Evolutionary conservation across 1,140 invertebrate genomes (phyloP).

Genomic region (Idris sp.): DNA sequence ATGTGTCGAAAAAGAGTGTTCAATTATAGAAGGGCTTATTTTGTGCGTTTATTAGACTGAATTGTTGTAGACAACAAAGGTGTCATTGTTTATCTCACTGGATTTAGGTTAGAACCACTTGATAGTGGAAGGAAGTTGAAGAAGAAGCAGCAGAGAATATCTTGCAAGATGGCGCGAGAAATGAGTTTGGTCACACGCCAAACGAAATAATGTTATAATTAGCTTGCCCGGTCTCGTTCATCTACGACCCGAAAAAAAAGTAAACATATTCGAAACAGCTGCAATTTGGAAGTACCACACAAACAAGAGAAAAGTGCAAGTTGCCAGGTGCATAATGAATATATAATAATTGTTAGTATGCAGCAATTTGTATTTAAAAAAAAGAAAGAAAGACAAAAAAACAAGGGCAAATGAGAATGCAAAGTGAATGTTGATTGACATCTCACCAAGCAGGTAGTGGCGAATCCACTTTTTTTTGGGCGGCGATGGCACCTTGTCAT

Average conservation of each 20-base stretch:
- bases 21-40: no score
- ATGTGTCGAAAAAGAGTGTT: no score
- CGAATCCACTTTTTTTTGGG: constrained; percentile 87
- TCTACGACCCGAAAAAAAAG: constrained; percentile 60
- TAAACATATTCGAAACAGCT: constrained; percentile 56
- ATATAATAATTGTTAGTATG: no score
- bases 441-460: constrained; percentile 81
- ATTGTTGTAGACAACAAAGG: no score
- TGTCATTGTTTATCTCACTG: no score
- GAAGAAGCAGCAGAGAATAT: constrained; percentile 31
- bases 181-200: constrained; percentile 66
- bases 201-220: constrained; percentile 69
- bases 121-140: constrained; percentile 16
- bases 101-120: constrained; percentile 16
- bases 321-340: no score
- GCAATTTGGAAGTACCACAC: constrained; percentile 31
- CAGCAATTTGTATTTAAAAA: no score
- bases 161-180: constrained; percentile 49
- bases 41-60: no score
- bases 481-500: constrained; percentile 75
- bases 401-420: no score
- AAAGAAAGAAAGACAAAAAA: no score
- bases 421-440: no score
- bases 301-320: neutral
- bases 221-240: constrained; percentile 63